Conservation (phyloP, 2,888 invertebrate genomes). For the Ferrisia virgata region DNA sequence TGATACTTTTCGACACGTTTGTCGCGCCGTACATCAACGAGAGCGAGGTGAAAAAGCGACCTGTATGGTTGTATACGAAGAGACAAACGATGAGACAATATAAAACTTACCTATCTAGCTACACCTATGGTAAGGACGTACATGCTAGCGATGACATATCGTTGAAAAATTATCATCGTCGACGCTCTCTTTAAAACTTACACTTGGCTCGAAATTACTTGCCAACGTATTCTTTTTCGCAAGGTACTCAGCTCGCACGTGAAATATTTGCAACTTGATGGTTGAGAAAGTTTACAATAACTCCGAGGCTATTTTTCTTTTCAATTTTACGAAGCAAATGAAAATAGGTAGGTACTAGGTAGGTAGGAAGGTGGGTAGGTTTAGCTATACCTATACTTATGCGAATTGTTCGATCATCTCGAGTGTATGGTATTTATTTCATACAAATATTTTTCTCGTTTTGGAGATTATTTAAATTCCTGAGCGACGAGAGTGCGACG, state of each 20-base stretch:
- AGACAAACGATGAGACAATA: not conserved
- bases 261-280: conserved; percentile 9
- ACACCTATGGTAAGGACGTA: too few relatives aligned
- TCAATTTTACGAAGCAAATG: not conserved
- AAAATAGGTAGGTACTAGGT: not conserved
- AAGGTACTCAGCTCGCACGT: too few relatives aligned
- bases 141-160: not conserved
- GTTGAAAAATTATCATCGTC: conserved; percentile 24
- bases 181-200: not conserved
- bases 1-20: not conserved
- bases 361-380: too few relatives aligned
- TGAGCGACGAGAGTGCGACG: too few relatives aligned
- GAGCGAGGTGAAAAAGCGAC: not conserved
- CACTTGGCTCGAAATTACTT: conserved; percentile 10
- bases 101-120: too few relatives aligned
- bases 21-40: not conserved
- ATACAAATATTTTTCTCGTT: not conserved
- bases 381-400: too few relatives aligned
- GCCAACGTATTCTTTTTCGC: not conserved
- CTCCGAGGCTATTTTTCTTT: conserved; percentile 9
- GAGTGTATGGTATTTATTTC: not conserved
- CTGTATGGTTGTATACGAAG: not conserved
- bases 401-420: not conserved
- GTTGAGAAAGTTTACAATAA: conserved; percentile 4
- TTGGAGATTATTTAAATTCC: not conserved